A percentile compares a stretch with the other conserved stretches of the same genome.
These are phyloP conservation scores for Perca schrenkii DNA, from an alignment of 2,113 vertebrate genomes.

Conservation along the genomic window DNA sequence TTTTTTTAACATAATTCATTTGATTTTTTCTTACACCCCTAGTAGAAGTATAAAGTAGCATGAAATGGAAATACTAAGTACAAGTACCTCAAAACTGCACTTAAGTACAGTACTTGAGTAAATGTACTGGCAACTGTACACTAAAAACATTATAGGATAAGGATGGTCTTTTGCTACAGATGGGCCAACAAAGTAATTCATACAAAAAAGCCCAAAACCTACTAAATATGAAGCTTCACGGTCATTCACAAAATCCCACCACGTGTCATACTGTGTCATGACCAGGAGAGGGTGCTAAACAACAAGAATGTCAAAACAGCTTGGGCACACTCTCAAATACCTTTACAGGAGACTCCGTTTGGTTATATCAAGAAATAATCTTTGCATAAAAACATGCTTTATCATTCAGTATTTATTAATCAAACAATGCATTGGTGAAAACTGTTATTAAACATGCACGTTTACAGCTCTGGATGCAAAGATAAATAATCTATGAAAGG, in stretches of 20 bases:
- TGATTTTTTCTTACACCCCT: no score
- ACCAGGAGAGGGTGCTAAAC: conserved; percentile 40
- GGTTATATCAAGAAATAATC: background rate
- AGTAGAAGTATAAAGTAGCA: background rate
- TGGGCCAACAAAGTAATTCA: background rate
- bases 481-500: background rate
- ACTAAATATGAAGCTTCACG: background rate
- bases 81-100: background rate
- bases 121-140: background rate
- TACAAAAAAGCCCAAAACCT: background rate
- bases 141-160: background rate
- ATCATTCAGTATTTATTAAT: background rate
- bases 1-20: no score
- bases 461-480: background rate
- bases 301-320: background rate
- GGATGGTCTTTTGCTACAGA: background rate
- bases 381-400: background rate
- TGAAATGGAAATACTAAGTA: background rate
- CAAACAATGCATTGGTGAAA: background rate
- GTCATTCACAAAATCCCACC: background rate
- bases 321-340: background rate
- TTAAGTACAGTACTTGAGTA: background rate
- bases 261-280: background rate
- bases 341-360: background rate
- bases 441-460: background rate